Base-by-base conservation (phyloP, 2,797 vertebrate genomes). In the Crenuchus spilurus region DNA sequence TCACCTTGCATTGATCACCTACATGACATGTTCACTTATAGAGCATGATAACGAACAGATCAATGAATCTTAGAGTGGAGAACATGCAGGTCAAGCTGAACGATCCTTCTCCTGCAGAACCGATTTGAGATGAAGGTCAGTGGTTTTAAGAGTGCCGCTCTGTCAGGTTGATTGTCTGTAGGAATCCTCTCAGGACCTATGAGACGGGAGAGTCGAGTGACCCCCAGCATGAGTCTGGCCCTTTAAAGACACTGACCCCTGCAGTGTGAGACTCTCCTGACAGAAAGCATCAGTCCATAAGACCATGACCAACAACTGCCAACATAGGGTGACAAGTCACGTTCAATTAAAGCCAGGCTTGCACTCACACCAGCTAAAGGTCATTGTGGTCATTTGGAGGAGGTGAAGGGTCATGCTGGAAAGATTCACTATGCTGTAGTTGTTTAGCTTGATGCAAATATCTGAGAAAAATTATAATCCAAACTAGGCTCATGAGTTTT, bases 261-360 rank as follows among this genome's bases (percentile, higher is more conserved):
- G 22, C 39, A 24, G 51, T 11, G 22, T 30, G 20, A 24, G 30
- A 30, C 18, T 42, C 20, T 62, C 46, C 62, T 58, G 72, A 57
- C 62, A 58, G 30, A 42, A 37, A 28, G 30, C 24, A 49, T 66
- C 62, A 58, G 41, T 37, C 64, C 62, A 46, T n/a, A 65, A 73
- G 6, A 55, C 37, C 28, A 22, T 73, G 39, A 73, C 37, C 49
- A 55, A 39, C 26, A 13, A 55, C 37, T 20, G 61, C 24, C 18
- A 24, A 24, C n/a, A 26, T 22, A 26, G 66, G 41, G 14, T 55
- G 60, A 74, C 71, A 66, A 28, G 62, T 8, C 1, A 10, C 39
- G 13, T 57, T 7, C 28, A 73, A 42, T 54, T 63, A 64, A 63
- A 63, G 48, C 2, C 8, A 28, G 22, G 6, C 8, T 37, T 60